Evolutionary conservation across 2,797 vertebrate species (phyloP).

Genomic region (Danio jaintianensis): DNA sequence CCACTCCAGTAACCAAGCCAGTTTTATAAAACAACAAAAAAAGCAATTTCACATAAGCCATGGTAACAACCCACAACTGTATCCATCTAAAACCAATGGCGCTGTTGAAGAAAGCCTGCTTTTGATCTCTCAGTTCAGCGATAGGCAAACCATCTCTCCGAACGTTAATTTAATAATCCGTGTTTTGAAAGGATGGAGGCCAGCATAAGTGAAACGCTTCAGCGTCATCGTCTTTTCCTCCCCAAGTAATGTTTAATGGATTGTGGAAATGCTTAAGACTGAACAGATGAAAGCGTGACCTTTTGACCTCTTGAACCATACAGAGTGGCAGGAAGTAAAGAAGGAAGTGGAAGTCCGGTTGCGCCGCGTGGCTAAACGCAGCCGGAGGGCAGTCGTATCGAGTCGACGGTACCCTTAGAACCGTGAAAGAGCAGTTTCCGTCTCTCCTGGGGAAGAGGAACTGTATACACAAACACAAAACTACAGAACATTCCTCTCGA

Average conservation of each 20-base stretch:
- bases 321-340: slow-evolving; percentile 38
- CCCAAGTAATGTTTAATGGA: slow-evolving; percentile 62
- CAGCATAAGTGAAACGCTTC: slow-evolving; percentile 68
- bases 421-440: slow-evolving; percentile 31
- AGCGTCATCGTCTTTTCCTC: slow-evolving; percentile 49
- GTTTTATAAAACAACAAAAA: slow-evolving; percentile 1
- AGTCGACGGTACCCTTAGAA: slow-evolving; percentile 15
- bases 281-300: slow-evolving; percentile 76
- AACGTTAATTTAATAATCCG: slow-evolving; percentile 81
- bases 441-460: background rate
- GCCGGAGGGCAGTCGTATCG: slow-evolving; percentile 25
- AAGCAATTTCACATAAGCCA: background rate
- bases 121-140: slow-evolving; percentile 74
- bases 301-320: slow-evolving; percentile 56
- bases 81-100: background rate
- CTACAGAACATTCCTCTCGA: slow-evolving; percentile 19
- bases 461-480: slow-evolving; percentile 17
- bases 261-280: slow-evolving; percentile 75
- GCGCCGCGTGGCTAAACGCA: slow-evolving; percentile 1
- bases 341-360: slow-evolving; percentile 47
- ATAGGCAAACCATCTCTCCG: slow-evolving; percentile 71
- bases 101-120: slow-evolving; percentile 35
- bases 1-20: background rate
- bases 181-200: slow-evolving; percentile 80
- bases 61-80: background rate